Percentiles rank a stretch among this genome's conserved stretches.
These are phyloP conservation scores for Rhagonycha lutea DNA, from an alignment of 2,888 invertebrate species.

Conservation along the genomic window DNA sequence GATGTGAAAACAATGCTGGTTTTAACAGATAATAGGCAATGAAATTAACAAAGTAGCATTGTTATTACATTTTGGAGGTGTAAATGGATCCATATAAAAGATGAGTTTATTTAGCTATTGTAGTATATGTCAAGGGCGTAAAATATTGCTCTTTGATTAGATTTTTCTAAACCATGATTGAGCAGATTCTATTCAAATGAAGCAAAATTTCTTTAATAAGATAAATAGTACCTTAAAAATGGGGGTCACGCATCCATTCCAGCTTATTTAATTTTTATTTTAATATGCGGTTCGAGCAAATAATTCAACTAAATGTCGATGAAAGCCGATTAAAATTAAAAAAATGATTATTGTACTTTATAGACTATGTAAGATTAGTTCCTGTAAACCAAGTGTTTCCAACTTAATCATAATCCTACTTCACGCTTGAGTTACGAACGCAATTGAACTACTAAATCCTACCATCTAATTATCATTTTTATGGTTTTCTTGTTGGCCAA, in stretches of 20 bases:
- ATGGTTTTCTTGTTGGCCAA: neutral
- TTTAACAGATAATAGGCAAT: neutral
- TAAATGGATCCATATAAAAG: neutral
- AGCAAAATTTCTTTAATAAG: neutral
- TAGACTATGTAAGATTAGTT: neutral
- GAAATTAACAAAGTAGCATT: neutral
- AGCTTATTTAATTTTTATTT: neutral
- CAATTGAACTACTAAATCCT: neutral
- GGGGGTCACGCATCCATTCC: neutral
- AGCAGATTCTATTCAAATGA: neutral
- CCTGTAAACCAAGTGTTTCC: neutral
- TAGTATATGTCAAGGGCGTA: neutral
- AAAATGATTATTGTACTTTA: neutral
- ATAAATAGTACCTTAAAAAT: neutral
- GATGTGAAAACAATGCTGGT: slow-evolving; percentile 1
- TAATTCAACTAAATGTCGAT: neutral
- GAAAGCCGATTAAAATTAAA: neutral
- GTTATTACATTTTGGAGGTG: neutral
- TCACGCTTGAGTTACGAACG: neutral
- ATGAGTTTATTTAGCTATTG: neutral
- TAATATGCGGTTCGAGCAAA: neutral
- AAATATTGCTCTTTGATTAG: neutral
- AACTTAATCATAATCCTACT: neutral
- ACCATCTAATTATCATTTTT: neutral
- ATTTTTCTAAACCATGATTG: neutral